Evolutionary conservation across 2,113 vertebrate species (phyloP).

Genomic region (Plecturocebus donacophilus): DNA sequence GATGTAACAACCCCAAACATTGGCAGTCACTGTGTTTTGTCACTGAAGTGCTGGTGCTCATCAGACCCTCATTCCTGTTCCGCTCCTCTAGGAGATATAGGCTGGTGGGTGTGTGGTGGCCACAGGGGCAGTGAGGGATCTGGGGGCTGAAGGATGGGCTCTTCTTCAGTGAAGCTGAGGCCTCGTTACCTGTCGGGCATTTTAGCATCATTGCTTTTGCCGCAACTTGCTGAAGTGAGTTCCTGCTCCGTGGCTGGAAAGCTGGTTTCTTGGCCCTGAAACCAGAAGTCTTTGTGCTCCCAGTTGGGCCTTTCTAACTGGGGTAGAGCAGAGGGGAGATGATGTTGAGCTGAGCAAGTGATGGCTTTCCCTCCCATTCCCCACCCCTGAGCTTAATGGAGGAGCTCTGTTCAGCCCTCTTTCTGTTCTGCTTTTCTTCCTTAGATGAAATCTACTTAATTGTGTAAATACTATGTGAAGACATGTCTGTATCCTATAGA

Average conservation of each 20-base stretch:
- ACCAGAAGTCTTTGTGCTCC: slow-evolving; percentile 28
- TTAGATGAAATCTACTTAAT: neutral
- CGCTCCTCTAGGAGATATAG: neutral
- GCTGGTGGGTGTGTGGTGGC: neutral
- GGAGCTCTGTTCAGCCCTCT: neutral
- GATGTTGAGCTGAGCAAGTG: neutral
- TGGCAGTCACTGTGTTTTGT: slow-evolving; percentile 69
- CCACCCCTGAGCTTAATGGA: neutral
- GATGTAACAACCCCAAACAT: slow-evolving; percentile 64
- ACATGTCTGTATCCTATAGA: neutral
- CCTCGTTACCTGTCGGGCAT: neutral
- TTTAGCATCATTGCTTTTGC: slow-evolving; percentile 24
- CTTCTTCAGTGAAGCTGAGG: neutral
- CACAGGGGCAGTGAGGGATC: neutral
- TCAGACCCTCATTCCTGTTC: slow-evolving; percentile 30
- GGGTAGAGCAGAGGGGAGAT: neutral
- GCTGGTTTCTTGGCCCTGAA: slow-evolving; percentile 52
- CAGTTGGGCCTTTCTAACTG: slow-evolving; percentile 10
- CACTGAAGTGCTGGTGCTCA: slow-evolving; percentile 42
- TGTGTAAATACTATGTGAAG: slow-evolving; percentile 2
- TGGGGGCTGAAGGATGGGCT: neutral
- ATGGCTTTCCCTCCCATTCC: neutral
- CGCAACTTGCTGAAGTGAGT: slow-evolving; percentile 8
- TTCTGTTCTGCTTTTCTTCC: neutral
- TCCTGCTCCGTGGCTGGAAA: neutral